Conservation (phyloP, 2,888 invertebrate species). For the Orthosia cruda region DNA sequence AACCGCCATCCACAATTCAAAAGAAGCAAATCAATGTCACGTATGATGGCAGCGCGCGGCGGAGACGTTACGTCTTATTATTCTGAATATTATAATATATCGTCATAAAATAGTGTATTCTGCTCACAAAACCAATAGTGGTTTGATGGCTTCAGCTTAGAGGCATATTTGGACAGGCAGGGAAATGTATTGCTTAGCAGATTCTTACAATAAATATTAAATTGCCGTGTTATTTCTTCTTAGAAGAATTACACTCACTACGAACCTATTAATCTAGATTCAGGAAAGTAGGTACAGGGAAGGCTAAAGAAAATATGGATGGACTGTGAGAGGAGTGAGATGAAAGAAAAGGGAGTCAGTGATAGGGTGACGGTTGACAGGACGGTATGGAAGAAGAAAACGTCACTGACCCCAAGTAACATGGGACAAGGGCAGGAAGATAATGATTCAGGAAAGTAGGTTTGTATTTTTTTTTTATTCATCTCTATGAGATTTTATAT, state of each 20-base stretch:
- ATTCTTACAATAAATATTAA: background rate
- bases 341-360: too few relatives aligned
- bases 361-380: too few relatives aligned
- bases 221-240: background rate
- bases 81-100: constrained; percentile 54
- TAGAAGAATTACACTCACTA: background rate
- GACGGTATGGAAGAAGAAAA: too few relatives aligned
- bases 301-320: too few relatives aligned
- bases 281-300: too few relatives aligned
- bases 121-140: constrained; percentile 3
- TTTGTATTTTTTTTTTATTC: too few relatives aligned
- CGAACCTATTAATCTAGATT: too few relatives aligned
- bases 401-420: too few relatives aligned
- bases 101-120: constrained; percentile 30
- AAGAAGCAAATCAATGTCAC: constrained; percentile 84
- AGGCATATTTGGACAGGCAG: background rate
- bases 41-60: constrained; percentile 70
- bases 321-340: too few relatives aligned
- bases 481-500: too few relatives aligned
- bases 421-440: too few relatives aligned
- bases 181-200: background rate
- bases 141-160: constrained; percentile 20
- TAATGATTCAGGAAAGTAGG: too few relatives aligned
- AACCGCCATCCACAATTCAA: constrained; percentile 76
- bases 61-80: constrained; percentile 70